Evolutionary conservation across 2,797 vertebrate species (phyloP), one percentile per base, ranked within the genome.

Genomic region (Garrulus glandarius): DNA sequence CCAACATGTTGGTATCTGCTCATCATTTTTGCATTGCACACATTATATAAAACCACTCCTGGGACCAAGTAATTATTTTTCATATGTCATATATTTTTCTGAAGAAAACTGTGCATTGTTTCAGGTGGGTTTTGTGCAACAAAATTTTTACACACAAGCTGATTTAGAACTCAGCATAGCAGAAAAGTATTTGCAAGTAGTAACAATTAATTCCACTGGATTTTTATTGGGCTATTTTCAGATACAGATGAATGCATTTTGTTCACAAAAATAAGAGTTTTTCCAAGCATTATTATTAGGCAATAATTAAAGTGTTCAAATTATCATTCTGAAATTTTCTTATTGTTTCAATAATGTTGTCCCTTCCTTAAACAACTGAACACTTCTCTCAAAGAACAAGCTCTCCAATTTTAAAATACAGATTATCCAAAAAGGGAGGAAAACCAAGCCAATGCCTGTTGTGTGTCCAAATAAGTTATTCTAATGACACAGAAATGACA

Each of bases 161-260:
- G 86, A 69, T 70, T 36, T 70, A 70, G 67, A 93, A 44, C 14
- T 92, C 68, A 92, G 23, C 23, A 78, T 14, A 84, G 69, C 55
- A 90, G 55, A 89, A 84, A 92, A 92, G 9, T 69, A 87, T 92
- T 95, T 91, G 57, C 90, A 95, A 93, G 16, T 82, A 86, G 32
- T 72, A 88, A 88, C 3, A 5, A 78, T 84, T 94, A 65, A 76
- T 75, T 90, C 91, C 50, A 93, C n/a, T 60, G 32, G 26, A 67
- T 63, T 95, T 95, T 95, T 95, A 91, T 91, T 92, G 80, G 63
- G 53, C 36, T 52, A 12, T 59, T 82, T 94, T 88, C 74, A 82
- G 87, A 93, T 86, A 90, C 44, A 92, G 63, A 44, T 59, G n/a
- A 96, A 81, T 52, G 77, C 50, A 91, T 88, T 84, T 74, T 92